Conservation (phyloP, 2,888 invertebrate species). For the Spilarctia lutea region DNA sequence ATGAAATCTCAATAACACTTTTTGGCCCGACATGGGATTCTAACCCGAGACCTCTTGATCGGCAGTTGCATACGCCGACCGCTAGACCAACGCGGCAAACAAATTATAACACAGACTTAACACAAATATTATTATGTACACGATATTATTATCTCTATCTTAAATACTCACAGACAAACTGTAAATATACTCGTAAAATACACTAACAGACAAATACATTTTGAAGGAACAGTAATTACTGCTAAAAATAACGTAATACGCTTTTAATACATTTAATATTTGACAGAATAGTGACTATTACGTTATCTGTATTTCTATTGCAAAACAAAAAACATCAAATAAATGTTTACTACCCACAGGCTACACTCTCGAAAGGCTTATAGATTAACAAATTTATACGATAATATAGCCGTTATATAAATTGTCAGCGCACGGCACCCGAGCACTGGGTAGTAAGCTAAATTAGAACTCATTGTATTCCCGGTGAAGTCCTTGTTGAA, state of each 20-base stretch:
- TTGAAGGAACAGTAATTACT: background rate
- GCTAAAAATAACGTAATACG: background rate
- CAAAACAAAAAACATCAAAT: background rate
- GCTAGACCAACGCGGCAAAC: too few species aligned
- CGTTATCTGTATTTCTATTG: background rate
- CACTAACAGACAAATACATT: background rate
- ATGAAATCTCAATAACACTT: too few species aligned
- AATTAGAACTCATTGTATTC: slow-evolving; percentile 50
- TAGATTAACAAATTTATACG: background rate
- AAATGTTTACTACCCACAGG: background rate
- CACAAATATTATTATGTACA: too few species aligned
- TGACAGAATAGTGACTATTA: background rate
- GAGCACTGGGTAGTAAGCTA: slow-evolving; percentile 27
- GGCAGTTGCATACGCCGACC: too few species aligned
- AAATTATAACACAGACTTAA: too few species aligned
- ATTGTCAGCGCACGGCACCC: slow-evolving; percentile 17
- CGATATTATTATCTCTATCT: background rate
- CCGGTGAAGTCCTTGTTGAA: slow-evolving; percentile 58
- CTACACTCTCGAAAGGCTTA: background rate
- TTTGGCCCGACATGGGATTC: too few species aligned
- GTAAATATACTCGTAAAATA: too few species aligned
- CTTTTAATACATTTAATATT: background rate
- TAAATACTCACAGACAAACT: background rate
- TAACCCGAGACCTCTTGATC: too few species aligned
- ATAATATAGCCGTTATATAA: slow-evolving; percentile 13